Conservation (phyloP, 2,797 vertebrate genomes). For the Coranthus polyacanthus region DNA sequence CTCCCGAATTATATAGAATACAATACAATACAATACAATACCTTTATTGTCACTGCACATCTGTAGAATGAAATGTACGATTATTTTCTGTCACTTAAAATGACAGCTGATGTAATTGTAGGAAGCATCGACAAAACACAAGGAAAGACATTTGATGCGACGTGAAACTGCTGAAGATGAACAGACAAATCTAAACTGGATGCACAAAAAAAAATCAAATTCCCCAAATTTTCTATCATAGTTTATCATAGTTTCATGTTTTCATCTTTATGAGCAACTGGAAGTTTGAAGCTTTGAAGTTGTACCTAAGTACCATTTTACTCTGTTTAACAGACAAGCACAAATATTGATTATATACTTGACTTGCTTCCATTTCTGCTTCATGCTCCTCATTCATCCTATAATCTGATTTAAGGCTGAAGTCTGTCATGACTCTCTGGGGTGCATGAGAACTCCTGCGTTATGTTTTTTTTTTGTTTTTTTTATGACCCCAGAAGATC, state of each 20-base stretch:
- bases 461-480: too few relatives aligned
- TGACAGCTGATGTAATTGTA: slow-evolving; percentile 17
- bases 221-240: too few relatives aligned
- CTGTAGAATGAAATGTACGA: too few relatives aligned
- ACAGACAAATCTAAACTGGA: slow-evolving; percentile 4
- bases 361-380: slow-evolving; percentile 50
- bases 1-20: too few relatives aligned
- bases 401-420: slow-evolving; percentile 13
- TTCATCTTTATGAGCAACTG: slow-evolving; percentile 3
- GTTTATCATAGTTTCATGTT: background rate
- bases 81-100: background rate
- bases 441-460: slow-evolving; percentile 16
- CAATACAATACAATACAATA: too few relatives aligned
- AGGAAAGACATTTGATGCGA: slow-evolving; percentile 8
- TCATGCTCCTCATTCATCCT: slow-evolving; percentile 27
- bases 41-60: too few relatives aligned
- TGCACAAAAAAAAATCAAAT: background rate
- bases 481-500: slow-evolving; percentile 13
- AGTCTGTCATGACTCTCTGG: slow-evolving; percentile 6
- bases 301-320: slow-evolving; percentile 26
- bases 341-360: slow-evolving; percentile 49
- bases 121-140: too few relatives aligned
- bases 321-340: slow-evolving; percentile 44
- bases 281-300: slow-evolving; percentile 32
- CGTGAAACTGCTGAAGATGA: background rate